Evolutionary conservation across 1,140 invertebrate species (phyloP).

Genomic region (Drosophila subobscura): DNA sequence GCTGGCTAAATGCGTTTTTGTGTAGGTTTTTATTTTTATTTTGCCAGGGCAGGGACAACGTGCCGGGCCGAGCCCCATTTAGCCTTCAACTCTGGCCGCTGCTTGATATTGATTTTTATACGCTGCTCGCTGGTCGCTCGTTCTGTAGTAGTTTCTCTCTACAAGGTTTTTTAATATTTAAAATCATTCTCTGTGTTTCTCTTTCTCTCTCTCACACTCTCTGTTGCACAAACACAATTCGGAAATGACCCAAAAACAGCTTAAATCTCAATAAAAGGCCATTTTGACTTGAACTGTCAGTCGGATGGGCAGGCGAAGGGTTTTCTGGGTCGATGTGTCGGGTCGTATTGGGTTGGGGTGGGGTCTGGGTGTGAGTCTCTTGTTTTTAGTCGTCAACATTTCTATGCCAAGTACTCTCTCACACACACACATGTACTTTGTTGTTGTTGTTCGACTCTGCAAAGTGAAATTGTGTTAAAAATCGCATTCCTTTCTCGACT

Average conservation of each 20-base stretch:
- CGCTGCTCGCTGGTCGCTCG: background rate
- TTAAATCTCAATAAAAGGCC: slow-evolving; percentile 76
- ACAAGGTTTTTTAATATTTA: slow-evolving; percentile 77
- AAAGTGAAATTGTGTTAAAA: slow-evolving; percentile 75
- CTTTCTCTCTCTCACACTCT: slow-evolving; percentile 3
- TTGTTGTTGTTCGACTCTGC: slow-evolving; percentile 29
- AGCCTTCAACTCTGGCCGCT: slow-evolving; percentile 68
- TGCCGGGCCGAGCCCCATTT: slow-evolving; percentile 29
- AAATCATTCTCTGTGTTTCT: slow-evolving; percentile 17
- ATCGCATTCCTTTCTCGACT: slow-evolving; percentile 64
- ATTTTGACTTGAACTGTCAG: slow-evolving; percentile 75
- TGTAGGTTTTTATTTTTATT: slow-evolving; percentile 21
- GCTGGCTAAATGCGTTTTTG: slow-evolving; percentile 39
- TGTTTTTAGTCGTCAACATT: slow-evolving; percentile 52
- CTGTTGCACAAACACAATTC: slow-evolving; percentile 73
- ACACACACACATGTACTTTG: slow-evolving; percentile 11
- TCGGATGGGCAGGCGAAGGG: slow-evolving; percentile 42
- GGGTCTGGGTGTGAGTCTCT: slow-evolving; percentile 17
- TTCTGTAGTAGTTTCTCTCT: slow-evolving; percentile 42
- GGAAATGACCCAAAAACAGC: slow-evolving; percentile 77
- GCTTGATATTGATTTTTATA: slow-evolving; percentile 68
- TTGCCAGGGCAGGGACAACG: slow-evolving; percentile 12
- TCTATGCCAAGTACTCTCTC: slow-evolving; percentile 59
- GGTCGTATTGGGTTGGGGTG: slow-evolving; percentile 40
- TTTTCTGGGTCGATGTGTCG: slow-evolving; percentile 46